Base-by-base conservation (phyloP, 2,888 invertebrate genomes). In the Aporophyla lueneburgensis region DNA sequence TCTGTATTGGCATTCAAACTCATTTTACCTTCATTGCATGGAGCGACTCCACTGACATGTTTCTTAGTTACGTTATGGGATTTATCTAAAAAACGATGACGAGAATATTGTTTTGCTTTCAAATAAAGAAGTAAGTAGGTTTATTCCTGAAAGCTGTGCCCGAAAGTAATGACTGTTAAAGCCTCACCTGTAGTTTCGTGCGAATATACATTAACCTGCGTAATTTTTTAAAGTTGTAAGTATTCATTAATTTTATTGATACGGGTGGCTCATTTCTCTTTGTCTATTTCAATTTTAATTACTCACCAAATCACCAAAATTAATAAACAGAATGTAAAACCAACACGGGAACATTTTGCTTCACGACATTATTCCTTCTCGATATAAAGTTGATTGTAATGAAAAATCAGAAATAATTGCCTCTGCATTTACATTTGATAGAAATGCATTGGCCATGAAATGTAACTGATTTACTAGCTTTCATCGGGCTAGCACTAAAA, bases 371-470 rank as follows among this genome's bases (percentile, higher is more conserved):
- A 76, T 73, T 74, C 68, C 62, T 74, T 58, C 76, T 69, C 66
- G 51, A 62, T 46, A 62, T 71, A 67, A 69, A 72, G 66, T 67
- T 67, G 59, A 67, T 61, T 67, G 43, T 79, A 70, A 76, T 84
- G 80, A 80, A 87, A 87, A 78, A 19, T 78, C 54, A 79, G 80
- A 90, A 90, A 85, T 89, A 90, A 93, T 93, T 92, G 88, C 78
- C 86, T 85, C 76, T 84, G 75, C 66, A 54, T 81, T 40, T 27
- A 53, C 51, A 43, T 81, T 84, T 90, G 90, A 93, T 94, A 88
- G 86, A 93, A 93, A 90, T 85, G 86, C 92, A 92, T 76, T 85
- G 84, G 91, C 91, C 93, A 88, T 93, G 91, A 91, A 93, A 93
- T 92, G 81, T 77, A 80, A 85, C 71, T 84, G 86, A 87, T 86